phyloP scores from a whole-genome alignment of 2,797 vertebrate genomes.

The Schizothorax lantsangensis region DNA sequence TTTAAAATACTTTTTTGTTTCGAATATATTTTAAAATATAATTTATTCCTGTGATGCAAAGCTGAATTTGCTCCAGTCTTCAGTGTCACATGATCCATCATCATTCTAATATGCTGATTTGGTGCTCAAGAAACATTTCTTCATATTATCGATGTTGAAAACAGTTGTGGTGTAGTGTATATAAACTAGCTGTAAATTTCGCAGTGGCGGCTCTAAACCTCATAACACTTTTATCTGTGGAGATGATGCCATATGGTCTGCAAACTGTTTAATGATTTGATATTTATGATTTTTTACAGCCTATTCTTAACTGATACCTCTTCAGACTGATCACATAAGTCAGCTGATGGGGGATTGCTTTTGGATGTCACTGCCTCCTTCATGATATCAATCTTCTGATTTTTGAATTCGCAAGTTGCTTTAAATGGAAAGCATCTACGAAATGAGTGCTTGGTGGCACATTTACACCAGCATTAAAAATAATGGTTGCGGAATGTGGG shows the following conservation, averaged over 20 bases:
- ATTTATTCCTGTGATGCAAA: neutral
- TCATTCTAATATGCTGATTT: neutral
- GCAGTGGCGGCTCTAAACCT: neutral
- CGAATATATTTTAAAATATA: neutral
- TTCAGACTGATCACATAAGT: slow-evolving; percentile 4
- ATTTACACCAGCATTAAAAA: neutral
- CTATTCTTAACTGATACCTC: slow-evolving; percentile 11
- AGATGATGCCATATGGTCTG: slow-evolving; percentile 29
- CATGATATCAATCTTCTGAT: slow-evolving; percentile 16
- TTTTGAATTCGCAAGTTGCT: slow-evolving; percentile 21
- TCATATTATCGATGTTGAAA: slow-evolving; percentile 5
- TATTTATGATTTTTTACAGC: slow-evolving; percentile 29
- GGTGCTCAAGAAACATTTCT: neutral
- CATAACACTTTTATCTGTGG: slow-evolving; percentile 7
- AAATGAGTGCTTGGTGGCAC: neutral
- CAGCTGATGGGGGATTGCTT: slow-evolving; percentile 2
- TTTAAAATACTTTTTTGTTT: neutral
- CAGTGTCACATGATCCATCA: neutral
- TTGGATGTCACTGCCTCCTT: slow-evolving; percentile 11
- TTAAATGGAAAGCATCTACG: neutral
- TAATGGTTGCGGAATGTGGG: neutral
- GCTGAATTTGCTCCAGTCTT: neutral
- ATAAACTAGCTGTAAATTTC: neutral
- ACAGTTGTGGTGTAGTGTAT: neutral
- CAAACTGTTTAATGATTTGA: slow-evolving; percentile 7